Base-by-base conservation (phyloP, 1,140 invertebrate species). In the Trichonephila inaurata region DNA sequence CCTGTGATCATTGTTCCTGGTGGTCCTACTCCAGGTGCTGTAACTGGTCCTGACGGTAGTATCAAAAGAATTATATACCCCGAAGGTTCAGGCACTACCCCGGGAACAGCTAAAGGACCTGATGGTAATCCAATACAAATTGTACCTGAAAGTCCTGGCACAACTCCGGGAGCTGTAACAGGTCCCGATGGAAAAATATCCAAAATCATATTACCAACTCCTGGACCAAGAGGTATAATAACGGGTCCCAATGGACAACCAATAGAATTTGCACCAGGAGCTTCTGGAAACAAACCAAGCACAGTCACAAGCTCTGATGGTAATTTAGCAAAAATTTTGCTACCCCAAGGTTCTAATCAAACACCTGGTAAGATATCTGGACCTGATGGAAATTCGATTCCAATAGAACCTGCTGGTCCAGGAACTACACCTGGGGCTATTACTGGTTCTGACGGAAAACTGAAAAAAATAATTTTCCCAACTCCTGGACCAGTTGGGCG, bases 371-470 rank as follows among this genome's bases (percentile, higher is more conserved):
- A 33, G 44, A 40, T 90, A 60, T n/a, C 44, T 77, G 89, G 89
- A 16, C 89, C 89, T 40, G 72, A 66, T 14, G 44, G 66, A 81
- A 62, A 77, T 1, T 40, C 87, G 21, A 89, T 89, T 44, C 14
- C 44, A 33, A 60, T 77, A 72, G 58, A 60, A 60, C 69, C 69
- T 21, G 66, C 51, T 28, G 69, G 66, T 51, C 89, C 89, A 0
- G 89, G 89, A 12, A 90, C 89, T 16, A 90, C 89, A 33, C 89
- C 89, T 7, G 89, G 89, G 33, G 21, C 89, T n/a, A 58, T 90
- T 8, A 72, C 69, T 4, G 89, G 51, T 21, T 14, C 89, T 28
- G 69, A 77, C 28, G 89, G 89, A 58, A 77, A 24, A 18, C 62
- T 61, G 7, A 21, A 10, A 33, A 69, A 77, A 28, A 58, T 58